Base-by-base conservation (phyloP, 1,140 invertebrate species). In the Formica exsecta region DNA sequence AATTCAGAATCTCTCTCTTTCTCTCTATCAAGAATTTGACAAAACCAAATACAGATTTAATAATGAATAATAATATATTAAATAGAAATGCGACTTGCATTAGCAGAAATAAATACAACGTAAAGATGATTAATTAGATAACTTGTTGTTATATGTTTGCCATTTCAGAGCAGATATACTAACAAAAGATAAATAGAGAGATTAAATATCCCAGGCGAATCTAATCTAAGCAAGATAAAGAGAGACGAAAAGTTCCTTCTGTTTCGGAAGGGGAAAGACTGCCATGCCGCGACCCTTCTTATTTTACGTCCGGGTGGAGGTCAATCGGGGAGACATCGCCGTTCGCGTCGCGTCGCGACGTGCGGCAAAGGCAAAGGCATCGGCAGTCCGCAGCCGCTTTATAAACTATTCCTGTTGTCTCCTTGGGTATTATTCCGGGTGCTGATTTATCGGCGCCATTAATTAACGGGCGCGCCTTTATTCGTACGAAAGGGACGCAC, bases 341-440 rank as follows among this genome's bases (percentile, higher is more conserved):
- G 59, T 22, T 13, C 3, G 9, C 57, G 41, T 25, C 38, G 32
- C 77, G 44, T 70, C 57, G 87, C 75, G 66, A 70, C 70, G 84
- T 61, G 77, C 66, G 85, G 25, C 25, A 85, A 70, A 89, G 89
- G 90, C 89, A 91, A 92, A 93, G 93, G 91, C 92, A 91, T 89
- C 88, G 87, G 86, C 89, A 80, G 89, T 86, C 86, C 92, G 79
- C 86, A 68, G 87, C 86, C 89, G 92, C 93, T 95, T 95, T 95
- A 95, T 95, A 94, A 95, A 95, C 94, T 95, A 95, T 95, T 95
- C 94, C 94, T 95, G 94, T 95, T 95, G 94, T 95, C 94, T 95
- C 92, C 94, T 95, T 95, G 93, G 93, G 93, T 93, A 95, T 95
- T 95, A 95, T 95, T 94, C 93, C 90, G 85, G 84, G 85, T 91